Evolutionary conservation across 1,140 invertebrate genomes (phyloP).

Genomic region (Apolygus lucorum): DNA sequence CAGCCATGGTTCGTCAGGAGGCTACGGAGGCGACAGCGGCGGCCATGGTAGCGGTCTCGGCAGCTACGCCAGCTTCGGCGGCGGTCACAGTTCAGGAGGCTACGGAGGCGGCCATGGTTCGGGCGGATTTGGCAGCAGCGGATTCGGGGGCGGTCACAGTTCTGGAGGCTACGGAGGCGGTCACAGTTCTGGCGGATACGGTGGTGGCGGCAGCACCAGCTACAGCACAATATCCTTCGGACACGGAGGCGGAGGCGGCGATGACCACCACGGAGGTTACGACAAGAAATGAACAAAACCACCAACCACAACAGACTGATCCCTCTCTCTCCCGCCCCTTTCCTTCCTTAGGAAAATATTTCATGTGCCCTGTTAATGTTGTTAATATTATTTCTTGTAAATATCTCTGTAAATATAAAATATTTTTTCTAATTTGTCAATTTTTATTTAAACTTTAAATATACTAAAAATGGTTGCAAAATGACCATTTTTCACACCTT

Average conservation of each 20-base stretch:
- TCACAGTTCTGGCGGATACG: neutral
- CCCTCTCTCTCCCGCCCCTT: neutral
- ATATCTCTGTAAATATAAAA: too few relatives aligned
- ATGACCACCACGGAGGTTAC: conserved; percentile 5
- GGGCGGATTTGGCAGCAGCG: neutral
- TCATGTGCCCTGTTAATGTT: too few relatives aligned
- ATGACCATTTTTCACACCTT: too few relatives aligned
- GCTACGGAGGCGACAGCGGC: conserved; percentile 2
- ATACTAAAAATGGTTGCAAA: too few relatives aligned
- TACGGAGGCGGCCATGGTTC: neutral
- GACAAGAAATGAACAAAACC: neutral
- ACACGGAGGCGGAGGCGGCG: conserved; percentile 5
- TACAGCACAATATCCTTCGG: neutral
- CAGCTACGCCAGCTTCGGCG: too few relatives aligned
- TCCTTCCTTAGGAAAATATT: too few relatives aligned
- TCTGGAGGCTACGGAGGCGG: neutral
- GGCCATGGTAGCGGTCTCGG: neutral
- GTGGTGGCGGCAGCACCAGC: conserved; percentile 6
- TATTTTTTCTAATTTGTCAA: too few relatives aligned
- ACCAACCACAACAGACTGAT: conserved; percentile 3
- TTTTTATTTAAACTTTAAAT: too few relatives aligned
- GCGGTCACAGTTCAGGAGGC: neutral
- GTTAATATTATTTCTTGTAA: too few relatives aligned
- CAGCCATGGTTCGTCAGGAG: too few relatives aligned
- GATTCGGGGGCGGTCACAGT: too few relatives aligned